Evolutionary conservation across 2,888 invertebrate genomes (phyloP), one percentile per base, ranked within the genome.

Genomic region (Sesia bembeciformis): DNA sequence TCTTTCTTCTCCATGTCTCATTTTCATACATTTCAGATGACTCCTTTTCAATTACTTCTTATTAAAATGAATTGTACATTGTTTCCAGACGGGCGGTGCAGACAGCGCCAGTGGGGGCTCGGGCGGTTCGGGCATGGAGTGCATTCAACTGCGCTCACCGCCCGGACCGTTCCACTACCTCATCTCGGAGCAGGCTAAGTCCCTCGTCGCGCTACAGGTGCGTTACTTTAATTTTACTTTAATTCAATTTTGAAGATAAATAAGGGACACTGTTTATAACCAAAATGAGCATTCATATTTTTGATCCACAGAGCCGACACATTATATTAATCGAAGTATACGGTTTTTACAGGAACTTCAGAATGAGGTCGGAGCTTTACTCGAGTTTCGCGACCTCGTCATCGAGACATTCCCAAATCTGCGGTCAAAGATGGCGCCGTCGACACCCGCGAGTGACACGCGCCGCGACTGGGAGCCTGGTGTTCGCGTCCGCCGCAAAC

Each of bases 371-470:
- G 96, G 96, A 64, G 96, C 96, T 70, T 89, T 96, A 71, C 92
- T 96, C 87, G 96, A 96, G 91, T 96, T 96, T 87, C 94, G 96
- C 89, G 96, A 96, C 90, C 93, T 96, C 92, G 96, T 96, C 92
- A 96, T 96, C 93, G 96, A 96, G 92, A 95, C 96, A 76, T 96
- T 96, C 91, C 96, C 96, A 72, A 95, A 96, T 91, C 93, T 96
- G 81, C 94, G 96, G 80, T 94, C 94, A 78, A 96, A 96, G 91
- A 93, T 96, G 93, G 93, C 94, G 75, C 92, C 93, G 68, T 91
- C 92, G 72, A 87, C 89, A 78, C 90, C 89, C 60, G 78, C 85
- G 79, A 74, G 84, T 68, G 84, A 78, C 66, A 70, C 87, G 71
- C 83, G 86, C 58, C 89, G 93, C 56, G 94, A 95, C 78, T 95